phyloP scores from a whole-genome alignment of 2,797 vertebrate genomes.

The Vipera latastei region DNA sequence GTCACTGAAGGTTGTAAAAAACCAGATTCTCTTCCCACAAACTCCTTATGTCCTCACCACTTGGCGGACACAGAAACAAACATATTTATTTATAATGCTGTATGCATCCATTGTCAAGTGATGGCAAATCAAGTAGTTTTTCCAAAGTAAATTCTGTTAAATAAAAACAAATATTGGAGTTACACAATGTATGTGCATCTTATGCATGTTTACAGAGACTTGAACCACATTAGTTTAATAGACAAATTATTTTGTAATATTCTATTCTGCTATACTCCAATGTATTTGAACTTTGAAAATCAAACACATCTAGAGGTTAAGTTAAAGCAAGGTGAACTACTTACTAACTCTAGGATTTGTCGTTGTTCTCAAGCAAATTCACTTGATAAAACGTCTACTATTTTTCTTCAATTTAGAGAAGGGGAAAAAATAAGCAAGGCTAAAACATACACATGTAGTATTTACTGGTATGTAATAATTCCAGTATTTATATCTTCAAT shows the following conservation, averaged over 20 bases:
- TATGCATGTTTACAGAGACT: not conserved
- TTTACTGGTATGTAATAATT: not conserved
- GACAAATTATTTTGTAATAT: not conserved
- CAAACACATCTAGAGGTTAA: too few relatives aligned
- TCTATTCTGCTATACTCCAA: not conserved
- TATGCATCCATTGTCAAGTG: not conserved
- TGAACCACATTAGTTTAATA: not conserved
- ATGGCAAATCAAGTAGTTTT: not conserved
- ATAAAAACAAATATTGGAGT: not conserved
- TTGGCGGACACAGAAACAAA: not conserved
- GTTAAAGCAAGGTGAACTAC: not conserved
- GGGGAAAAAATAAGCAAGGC: not conserved
- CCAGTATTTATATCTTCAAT: not conserved
- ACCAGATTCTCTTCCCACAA: slow-evolving; percentile 12
- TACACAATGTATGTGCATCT: not conserved
- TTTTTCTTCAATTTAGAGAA: not conserved
- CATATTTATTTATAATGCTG: not conserved
- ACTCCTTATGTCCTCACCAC: not conserved
- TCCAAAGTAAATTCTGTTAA: not conserved
- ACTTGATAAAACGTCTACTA: not conserved
- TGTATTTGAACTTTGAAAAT: not conserved
- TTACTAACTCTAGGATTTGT: not conserved
- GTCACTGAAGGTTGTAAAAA: not conserved
- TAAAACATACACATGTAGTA: not conserved
- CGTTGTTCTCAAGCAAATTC: not conserved